phyloP scores from a whole-genome alignment of 2,113 vertebrate genomes.

The Pelecanus crispus region DNA sequence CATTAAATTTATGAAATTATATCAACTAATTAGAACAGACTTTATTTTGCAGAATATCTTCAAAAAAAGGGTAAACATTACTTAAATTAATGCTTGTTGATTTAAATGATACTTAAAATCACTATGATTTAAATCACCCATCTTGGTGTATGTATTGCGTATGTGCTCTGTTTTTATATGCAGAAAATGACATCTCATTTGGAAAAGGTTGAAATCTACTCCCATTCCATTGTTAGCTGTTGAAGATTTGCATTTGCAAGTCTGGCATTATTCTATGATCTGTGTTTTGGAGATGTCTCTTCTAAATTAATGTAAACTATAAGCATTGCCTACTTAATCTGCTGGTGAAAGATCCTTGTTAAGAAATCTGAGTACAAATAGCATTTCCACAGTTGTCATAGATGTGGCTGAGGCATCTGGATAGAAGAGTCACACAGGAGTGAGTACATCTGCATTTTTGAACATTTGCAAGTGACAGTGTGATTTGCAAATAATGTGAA shows the following conservation, averaged over 20 bases:
- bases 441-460: background rate
- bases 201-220: background rate
- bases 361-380: background rate
- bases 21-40: background rate
- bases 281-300: background rate
- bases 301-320: background rate
- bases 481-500: background rate
- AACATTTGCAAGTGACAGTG: background rate
- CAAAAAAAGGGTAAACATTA: background rate
- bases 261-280: background rate
- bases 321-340: background rate
- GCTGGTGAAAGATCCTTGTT: background rate
- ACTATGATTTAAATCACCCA: background rate
- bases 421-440: background rate
- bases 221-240: background rate
- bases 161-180: background rate
- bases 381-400: background rate
- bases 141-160: background rate
- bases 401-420: background rate
- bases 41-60: background rate
- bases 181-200: background rate
- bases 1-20: constrained; percentile 5
- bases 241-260: constrained; percentile 7
- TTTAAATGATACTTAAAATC: background rate
- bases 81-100: background rate